A percentile compares a stretch with the other conserved stretches of the same genome.
Evolutionary conservation across 2,797 vertebrate genomes (phyloP).

Genomic region (Nasua narica): DNA sequence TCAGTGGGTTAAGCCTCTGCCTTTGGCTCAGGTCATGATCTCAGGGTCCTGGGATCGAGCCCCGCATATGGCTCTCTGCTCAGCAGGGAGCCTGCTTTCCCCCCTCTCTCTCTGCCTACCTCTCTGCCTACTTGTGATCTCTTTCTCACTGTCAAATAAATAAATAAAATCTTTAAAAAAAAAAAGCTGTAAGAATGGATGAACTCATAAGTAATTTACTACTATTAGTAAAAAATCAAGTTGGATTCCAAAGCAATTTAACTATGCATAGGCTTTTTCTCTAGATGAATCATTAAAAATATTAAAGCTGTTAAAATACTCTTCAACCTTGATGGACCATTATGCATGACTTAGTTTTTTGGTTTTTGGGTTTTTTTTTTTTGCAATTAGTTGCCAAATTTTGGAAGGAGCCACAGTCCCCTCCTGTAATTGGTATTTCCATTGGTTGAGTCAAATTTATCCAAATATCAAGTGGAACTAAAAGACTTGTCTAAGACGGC

Average conservation of each 20-base stretch:
- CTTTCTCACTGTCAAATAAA: no score
- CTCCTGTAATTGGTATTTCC: neutral
- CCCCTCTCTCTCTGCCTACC: no score
- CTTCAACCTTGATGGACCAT: neutral
- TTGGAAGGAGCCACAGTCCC: neutral
- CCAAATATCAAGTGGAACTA: neutral
- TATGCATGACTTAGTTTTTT: neutral
- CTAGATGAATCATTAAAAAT: neutral
- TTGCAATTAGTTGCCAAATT: neutral
- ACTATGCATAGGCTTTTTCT: neutral
- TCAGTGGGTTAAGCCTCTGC: no score
- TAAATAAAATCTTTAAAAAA: no score
- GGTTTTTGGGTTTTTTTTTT: no score
- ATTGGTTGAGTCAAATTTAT: neutral
- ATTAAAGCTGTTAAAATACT: conserved; percentile 23
- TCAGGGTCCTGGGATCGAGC: no score
- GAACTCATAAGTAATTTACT: neutral
- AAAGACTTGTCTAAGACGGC: neutral
- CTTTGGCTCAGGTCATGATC: no score
- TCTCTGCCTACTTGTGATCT: no score
- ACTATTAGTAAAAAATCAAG: conserved; percentile 28
- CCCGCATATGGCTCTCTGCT: no score
- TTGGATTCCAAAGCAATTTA: neutral
- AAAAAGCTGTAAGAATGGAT: neutral
- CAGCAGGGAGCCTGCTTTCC: no score